Base-by-base conservation (phyloP, 2,113 vertebrate genomes). In the Chrysochloris asiatica region DNA sequence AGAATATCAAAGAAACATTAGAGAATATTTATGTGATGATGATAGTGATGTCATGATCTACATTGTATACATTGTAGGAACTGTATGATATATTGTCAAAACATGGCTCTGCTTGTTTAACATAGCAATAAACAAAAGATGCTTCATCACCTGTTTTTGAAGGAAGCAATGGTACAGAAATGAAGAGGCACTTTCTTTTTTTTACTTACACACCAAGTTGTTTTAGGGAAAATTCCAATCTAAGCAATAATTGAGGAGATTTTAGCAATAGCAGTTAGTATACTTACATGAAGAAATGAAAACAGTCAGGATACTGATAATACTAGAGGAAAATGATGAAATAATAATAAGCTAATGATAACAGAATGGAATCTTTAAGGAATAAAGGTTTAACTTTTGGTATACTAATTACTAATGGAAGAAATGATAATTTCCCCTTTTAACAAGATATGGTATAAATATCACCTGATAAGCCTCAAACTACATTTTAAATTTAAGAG, bases 381-480 rank as follows among this genome's bases (percentile, higher is more conserved):
- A 59, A 94, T 80, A 71, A 86, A 94, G 73, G 16, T 3, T 94
- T 90, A 95, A 89, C 69, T 95, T 88, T 28, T 47, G 14, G 4
- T n/a, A 28, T 16, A 56, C 86, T 94, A 90, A 95, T 94, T 50
- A 79, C 73, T 89, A 92, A 93, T 54, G 76, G 87, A 94, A 93
- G 78, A 17, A 86, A 93, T 89, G 83, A 88, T 92, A 87, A 95
- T 87, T 90, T 50, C 50, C 36, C 3, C 4, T 11, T n/a, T 7
- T 79, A 91, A 92, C 50, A 89, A 90, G 67, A 76, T 87, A 80
- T 54, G 19, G 71, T 56, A 83, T 92, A 95, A 95, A 92, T 93
- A 95, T 82, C 83, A 92, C 83, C 87, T 59, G 95, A 95, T 96
- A 95, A 95, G 69, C 73, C 45, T 88, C 78, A 82, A 91, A 83